phyloP scores from a whole-genome alignment of 53 echinoderm and acorn worm species.

The Henricia sp. region DNA sequence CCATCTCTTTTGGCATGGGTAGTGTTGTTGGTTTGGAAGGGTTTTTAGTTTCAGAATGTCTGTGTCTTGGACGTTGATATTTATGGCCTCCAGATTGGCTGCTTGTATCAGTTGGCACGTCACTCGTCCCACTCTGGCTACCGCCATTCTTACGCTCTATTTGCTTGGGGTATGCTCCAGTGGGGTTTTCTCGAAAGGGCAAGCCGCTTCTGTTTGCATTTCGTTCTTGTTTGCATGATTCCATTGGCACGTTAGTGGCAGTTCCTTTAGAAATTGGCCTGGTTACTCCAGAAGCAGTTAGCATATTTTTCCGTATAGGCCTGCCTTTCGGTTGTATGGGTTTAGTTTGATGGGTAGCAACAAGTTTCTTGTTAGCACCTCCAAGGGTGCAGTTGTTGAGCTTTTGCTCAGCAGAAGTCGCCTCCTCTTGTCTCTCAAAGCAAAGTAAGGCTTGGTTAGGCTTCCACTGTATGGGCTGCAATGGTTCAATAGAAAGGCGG shows the following conservation, averaged over 20 bases:
- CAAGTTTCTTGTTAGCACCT: constrained; percentile 10
- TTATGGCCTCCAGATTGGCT: neutral
- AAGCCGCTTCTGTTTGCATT: neutral
- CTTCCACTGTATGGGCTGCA: neutral
- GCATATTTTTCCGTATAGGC: neutral
- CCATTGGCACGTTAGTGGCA: neutral
- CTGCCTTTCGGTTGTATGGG: neutral
- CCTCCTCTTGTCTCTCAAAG: constrained; percentile 16
- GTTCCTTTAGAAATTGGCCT: neutral
- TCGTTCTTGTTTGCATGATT: neutral
- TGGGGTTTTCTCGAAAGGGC: neutral
- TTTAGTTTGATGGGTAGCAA: neutral
- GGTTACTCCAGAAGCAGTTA: too few relatives aligned
- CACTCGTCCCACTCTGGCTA: neutral
- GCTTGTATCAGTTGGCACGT: neutral
- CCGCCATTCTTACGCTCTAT: neutral
- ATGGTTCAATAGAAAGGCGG: neutral
- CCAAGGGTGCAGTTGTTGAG: constrained; percentile 26
- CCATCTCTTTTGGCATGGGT: neutral
- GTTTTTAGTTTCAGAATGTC: neutral
- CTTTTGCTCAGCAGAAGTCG: neutral
- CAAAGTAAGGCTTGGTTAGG: neutral
- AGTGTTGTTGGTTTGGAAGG: neutral
- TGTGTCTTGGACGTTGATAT: neutral
- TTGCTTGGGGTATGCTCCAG: neutral